phyloP scores from a whole-genome alignment of 2,113 vertebrate species.

The Carollia perspicillata region DNA sequence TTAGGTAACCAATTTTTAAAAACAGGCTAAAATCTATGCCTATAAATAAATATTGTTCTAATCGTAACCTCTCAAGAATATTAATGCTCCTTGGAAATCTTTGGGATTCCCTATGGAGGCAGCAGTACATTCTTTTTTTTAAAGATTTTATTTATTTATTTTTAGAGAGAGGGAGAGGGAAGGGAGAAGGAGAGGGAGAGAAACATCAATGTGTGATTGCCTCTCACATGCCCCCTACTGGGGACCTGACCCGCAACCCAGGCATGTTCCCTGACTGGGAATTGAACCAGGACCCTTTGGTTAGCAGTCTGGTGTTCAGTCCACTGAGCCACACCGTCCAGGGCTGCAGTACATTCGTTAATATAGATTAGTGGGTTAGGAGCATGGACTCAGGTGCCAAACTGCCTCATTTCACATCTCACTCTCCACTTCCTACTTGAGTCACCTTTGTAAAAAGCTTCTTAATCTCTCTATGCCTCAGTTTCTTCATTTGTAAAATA shows the following conservation, averaged over 20 bases:
- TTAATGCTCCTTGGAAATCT: background rate
- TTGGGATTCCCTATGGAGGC: background rate
- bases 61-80: background rate
- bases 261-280: too few species aligned
- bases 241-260: too few species aligned
- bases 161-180: too few species aligned
- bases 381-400: background rate
- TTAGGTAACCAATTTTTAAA: background rate
- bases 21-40: background rate
- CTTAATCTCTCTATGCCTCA: background rate
- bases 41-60: background rate
- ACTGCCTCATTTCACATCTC: background rate
- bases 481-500: background rate
- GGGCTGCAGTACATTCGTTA: background rate
- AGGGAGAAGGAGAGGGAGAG: too few species aligned
- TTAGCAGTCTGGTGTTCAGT: too few species aligned
- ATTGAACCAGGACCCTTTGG: too few species aligned
- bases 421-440: background rate
- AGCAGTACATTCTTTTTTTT: background rate
- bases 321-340: too few species aligned
- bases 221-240: too few species aligned
- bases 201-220: too few species aligned
- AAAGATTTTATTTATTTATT: too few species aligned
- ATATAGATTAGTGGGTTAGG: background rate
- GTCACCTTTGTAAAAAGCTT: background rate